These are phyloP conservation scores for Promerops cafer DNA, from an alignment of 2,113 vertebrate species.

Conservation along the genomic window DNA sequence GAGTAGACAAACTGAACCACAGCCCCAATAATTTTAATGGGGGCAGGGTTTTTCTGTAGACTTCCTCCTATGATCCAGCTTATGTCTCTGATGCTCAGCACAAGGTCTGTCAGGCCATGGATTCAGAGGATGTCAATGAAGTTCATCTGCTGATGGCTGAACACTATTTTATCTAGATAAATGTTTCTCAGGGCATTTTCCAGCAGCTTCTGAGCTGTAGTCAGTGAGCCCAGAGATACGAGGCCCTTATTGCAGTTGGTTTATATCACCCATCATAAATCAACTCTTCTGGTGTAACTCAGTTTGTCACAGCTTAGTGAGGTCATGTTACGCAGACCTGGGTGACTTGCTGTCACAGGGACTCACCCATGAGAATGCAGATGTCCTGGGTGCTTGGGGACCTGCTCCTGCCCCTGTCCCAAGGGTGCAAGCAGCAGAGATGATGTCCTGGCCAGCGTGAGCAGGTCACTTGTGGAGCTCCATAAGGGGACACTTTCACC, in stretches of 20 bases:
- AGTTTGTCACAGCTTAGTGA: background rate
- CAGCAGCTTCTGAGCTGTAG: background rate
- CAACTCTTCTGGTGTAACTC: background rate
- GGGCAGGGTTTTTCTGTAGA: background rate
- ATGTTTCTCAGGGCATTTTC: constrained; percentile 1
- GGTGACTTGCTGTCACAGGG: background rate
- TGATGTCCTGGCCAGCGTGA: background rate
- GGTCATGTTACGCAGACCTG: background rate
- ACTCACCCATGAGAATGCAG: background rate
- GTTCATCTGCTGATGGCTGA: background rate
- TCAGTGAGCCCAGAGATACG: background rate
- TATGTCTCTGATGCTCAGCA: background rate
- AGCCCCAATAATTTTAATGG: background rate
- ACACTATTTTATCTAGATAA: background rate
- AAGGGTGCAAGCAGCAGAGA: fast-evolving
- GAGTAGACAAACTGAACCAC: background rate
- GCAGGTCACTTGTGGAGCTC: background rate
- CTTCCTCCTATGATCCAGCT: background rate
- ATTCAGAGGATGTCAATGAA: background rate
- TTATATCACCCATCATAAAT: background rate
- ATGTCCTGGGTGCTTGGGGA: background rate
- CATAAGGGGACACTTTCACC: background rate
- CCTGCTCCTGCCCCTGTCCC: background rate
- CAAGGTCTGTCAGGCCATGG: background rate
- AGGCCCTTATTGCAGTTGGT: background rate